Evolutionary conservation across 2,797 vertebrate genomes (phyloP).

Genomic region (Tokudaia tokunoshimensis): DNA sequence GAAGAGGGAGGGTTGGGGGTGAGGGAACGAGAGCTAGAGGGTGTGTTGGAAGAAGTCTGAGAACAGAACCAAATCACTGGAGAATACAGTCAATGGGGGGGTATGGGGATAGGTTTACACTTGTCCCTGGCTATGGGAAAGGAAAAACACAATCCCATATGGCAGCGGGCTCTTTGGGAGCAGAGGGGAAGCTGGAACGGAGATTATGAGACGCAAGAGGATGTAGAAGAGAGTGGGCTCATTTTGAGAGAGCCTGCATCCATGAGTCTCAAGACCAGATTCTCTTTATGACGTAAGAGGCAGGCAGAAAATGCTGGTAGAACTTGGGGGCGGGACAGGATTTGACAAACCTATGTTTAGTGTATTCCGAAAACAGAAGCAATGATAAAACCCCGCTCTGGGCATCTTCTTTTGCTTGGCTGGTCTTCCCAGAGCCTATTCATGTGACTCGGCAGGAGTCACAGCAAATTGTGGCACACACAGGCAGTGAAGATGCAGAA

Average conservation of each 20-base stretch:
- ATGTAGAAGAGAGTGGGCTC: not conserved
- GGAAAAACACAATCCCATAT: accelerated
- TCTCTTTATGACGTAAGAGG: not conserved
- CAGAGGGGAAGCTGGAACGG: not conserved
- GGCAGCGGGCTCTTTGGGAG: not conserved
- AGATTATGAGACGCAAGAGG: not conserved
- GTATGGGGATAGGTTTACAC: not conserved
- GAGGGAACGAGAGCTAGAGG: not conserved
- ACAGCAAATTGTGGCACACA: not conserved
- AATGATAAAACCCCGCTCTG: not conserved
- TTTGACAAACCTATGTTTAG: not conserved
- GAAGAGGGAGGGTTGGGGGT: not conserved
- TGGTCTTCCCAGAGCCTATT: not conserved
- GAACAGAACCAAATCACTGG: not conserved
- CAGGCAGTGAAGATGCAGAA: not conserved
- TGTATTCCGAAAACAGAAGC: not conserved
- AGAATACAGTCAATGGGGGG: not conserved
- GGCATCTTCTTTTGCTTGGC: not conserved
- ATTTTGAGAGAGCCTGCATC: not conserved
- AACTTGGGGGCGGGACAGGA: not conserved
- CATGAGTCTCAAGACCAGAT: not conserved
- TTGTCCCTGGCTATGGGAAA: not conserved
- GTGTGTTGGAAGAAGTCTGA: not conserved
- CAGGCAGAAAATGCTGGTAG: not conserved
- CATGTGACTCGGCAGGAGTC: not conserved